Evolutionary conservation across 1,140 invertebrate species (phyloP), one percentile per base, ranked within the genome.

Genomic region (Sarcophaga peregrina): DNA sequence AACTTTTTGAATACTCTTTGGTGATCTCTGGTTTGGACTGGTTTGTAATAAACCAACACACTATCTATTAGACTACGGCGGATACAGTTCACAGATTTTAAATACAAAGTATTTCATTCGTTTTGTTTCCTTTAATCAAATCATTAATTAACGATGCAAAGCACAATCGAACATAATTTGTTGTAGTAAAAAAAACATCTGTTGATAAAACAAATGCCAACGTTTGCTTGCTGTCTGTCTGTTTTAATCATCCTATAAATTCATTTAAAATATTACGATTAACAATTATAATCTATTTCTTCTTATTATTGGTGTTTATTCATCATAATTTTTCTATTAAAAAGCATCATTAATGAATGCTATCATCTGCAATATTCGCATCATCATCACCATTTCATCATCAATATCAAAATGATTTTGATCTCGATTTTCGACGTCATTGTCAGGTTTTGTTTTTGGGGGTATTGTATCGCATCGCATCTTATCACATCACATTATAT

Each of bases 301-400:
- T 37, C 25, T 4, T 4, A n/a, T 4, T 37, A 37, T 37, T 37
- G 25, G 25, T 37, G 1, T 37, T 37, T 37, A 2, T 37, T 37
- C 25, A 37, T 37, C 20, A 68, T 68, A 68, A 68, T 20, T 68
- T 68, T 68, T 68, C 52, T n/a, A 68, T 68, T 20, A 20, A 68
- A 68, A 68, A 68, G 58, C 58, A 68, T 68, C 58, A 68, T 68
- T 17, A 68, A n/a, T 68, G n/a, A 68, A n/a, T n/a, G 25, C 54
- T 13, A 58, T n/a, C 52, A 58, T 58, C 54, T 58, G 15, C 54
- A 58, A 4, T n/a, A n/a, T 13, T n/a, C 15, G 13, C n/a, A n/a
- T 58, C 13, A 13, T 58, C 54, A 58, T 58, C 54, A 58, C 15
- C 54, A 58, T 37, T 4, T 2, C 25, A 37, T 37, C n/a, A 37